phyloP scores from a whole-genome alignment of 2,888 invertebrate species.

The Pegoplata infirma region DNA sequence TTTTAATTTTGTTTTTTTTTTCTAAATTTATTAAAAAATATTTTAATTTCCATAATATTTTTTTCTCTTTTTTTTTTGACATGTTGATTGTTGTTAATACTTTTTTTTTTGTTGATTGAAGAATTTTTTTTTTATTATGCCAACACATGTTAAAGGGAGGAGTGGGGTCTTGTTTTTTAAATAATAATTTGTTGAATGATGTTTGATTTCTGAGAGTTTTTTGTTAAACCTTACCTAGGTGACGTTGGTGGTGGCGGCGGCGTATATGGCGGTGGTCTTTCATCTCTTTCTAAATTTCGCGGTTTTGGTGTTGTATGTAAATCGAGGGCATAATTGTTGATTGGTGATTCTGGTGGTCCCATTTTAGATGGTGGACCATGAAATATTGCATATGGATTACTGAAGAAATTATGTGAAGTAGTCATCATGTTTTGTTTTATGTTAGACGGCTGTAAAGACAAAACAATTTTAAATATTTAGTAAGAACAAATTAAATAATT shows the following conservation, averaged over 20 bases:
- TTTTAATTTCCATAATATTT: neutral
- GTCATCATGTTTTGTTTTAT: slow-evolving; percentile 74
- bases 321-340: slow-evolving; percentile 73
- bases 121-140: slow-evolving; percentile 22
- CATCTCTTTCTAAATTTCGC: slow-evolving; percentile 71
- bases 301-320: slow-evolving; percentile 76
- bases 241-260: slow-evolving; percentile 71
- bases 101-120: slow-evolving; percentile 65
- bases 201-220: slow-evolving; percentile 65
- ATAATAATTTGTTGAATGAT: slow-evolving; percentile 71
- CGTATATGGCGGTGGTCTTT: slow-evolving; percentile 69
- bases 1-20: neutral
- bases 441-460: slow-evolving; percentile 63
- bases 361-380: slow-evolving; percentile 75
- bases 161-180: slow-evolving; percentile 11
- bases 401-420: slow-evolving; percentile 77
- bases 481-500: too few relatives aligned
- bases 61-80: slow-evolving; percentile 12
- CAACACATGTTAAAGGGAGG: neutral
- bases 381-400: slow-evolving; percentile 76
- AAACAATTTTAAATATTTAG: neutral
- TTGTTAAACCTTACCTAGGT: slow-evolving; percentile 74
- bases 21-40: neutral
- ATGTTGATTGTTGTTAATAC: slow-evolving; percentile 52
- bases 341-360: slow-evolving; percentile 75